These are phyloP conservation scores for Todiramphus saurophagus DNA, from an alignment of 2,113 vertebrate genomes.

Conservation along the genomic window DNA sequence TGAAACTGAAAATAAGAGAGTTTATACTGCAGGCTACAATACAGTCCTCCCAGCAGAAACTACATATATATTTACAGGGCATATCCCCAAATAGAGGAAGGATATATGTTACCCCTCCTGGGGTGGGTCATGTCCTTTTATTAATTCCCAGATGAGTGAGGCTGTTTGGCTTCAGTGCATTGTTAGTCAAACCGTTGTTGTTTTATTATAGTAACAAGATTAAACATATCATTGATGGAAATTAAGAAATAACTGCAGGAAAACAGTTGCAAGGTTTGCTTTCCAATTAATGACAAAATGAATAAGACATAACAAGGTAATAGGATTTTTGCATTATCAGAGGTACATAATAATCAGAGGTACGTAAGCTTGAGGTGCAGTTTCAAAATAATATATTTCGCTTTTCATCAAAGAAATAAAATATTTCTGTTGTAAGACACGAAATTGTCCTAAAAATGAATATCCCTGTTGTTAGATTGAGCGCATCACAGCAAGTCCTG, in stretches of 20 bases:
- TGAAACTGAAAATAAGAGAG: not conserved
- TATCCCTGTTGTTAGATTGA: not conserved
- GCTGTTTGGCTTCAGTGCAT: not conserved
- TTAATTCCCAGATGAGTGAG: not conserved
- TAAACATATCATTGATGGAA: not conserved
- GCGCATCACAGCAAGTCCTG: not conserved
- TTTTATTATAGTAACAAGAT: not conserved
- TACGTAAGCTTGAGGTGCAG: not conserved
- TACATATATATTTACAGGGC: not conserved
- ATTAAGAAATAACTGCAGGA: not conserved
- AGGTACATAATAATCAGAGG: not conserved
- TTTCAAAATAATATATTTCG: not conserved
- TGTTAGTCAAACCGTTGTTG: not conserved
- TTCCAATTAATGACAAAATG: slow-evolving; percentile 2
- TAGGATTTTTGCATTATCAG: not conserved
- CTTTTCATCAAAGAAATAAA: not conserved
- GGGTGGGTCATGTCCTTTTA: not conserved
- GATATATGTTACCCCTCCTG: not conserved
- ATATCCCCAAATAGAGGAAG: not conserved
- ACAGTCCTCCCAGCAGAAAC: not conserved
- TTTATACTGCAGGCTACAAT: not conserved
- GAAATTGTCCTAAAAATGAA: not conserved
- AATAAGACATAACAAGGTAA: not conserved
- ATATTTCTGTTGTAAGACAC: not conserved
- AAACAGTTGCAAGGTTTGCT: not conserved